Evolutionary conservation across 2,888 invertebrate genomes (phyloP), one percentile per base, ranked within the genome.

Genomic region (Xestia ashworthii): DNA sequence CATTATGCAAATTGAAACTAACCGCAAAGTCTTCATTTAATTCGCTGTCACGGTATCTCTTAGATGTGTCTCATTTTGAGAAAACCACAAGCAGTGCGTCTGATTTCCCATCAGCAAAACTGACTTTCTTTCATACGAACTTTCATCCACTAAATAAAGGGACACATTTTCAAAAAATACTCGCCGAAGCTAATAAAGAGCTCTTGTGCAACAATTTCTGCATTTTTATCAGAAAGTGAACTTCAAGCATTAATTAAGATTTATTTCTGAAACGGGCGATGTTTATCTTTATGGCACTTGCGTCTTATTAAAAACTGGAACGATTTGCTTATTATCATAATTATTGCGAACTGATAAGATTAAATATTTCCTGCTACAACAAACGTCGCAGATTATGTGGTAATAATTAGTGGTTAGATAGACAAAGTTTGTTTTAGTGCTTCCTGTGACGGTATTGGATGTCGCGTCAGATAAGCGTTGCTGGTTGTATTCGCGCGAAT

Each of bases 401-500:
- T 79, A 66, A 76, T 81, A 60, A 82, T 82, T 82, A 89, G 87
- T 89, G 89, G 91, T 92, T 90, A 87, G 90, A 88, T 87, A 85
- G 89, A 89, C 89, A 88, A 88, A 90, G 91, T 91, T 93, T 93
- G 92, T 92, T 94, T 94, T 94, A 95, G 90, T 93, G 91, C 92
- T 95, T 95, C 94, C 94, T 94, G 88, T 88, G 88, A 88, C 84
- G 86, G 89, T 94, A 94, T 93, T 93, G 92, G 88, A 92, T 94
- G 93, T 95, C 93, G 91, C 91, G 91, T 90, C 88, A 90, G 94
- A 94, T 94, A 95, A 94, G 84, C 90, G 90, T 90, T 87, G 90
- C 90, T 93, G 94, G 94, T 94, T 93, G 93, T 93, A 92, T 94
- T 95, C 91, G 94, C 93, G 95, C 93, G 94, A 95, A 95, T 95